These are phyloP conservation scores for Penaeus chinensis DNA, from an alignment of 1,140 invertebrate species.

Conservation along the genomic window DNA sequence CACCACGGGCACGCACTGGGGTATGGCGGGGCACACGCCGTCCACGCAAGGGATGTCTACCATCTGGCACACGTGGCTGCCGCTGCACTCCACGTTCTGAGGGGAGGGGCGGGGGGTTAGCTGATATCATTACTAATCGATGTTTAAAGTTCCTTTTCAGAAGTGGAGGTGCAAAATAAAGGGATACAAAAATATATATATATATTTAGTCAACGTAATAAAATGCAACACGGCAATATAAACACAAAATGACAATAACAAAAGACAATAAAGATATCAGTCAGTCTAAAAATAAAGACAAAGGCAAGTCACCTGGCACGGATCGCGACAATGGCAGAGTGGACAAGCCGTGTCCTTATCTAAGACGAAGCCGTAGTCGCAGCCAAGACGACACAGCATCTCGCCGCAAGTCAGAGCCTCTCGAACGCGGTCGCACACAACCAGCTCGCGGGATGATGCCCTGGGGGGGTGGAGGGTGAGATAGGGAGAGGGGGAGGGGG, in stretches of 20 bases:
- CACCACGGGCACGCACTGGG: slow-evolving; percentile 75
- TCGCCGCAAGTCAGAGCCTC: slow-evolving; percentile 78
- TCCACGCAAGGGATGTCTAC: slow-evolving; percentile 84
- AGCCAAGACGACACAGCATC: slow-evolving; percentile 87
- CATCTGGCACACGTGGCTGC: slow-evolving; percentile 78
- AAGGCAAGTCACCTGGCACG: slow-evolving; percentile 74
- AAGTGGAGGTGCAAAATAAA: too few species aligned
- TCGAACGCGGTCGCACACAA: slow-evolving; percentile 57
- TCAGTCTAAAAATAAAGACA: not conserved
- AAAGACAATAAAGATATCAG: too few species aligned
- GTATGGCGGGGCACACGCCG: slow-evolving; percentile 83
- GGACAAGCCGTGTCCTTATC: slow-evolving; percentile 78
- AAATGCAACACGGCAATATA: too few species aligned
- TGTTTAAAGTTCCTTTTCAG: too few species aligned
- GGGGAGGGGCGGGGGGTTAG: too few species aligned
- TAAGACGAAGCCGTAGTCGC: slow-evolving; percentile 83
- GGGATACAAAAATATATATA: too few species aligned
- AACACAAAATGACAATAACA: too few species aligned
- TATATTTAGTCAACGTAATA: too few species aligned
- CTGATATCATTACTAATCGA: too few species aligned
- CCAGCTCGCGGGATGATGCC: slow-evolving; percentile 53
- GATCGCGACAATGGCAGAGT: slow-evolving; percentile 83
- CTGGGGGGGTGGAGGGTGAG: slow-evolving; percentile 21
- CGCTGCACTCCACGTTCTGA: slow-evolving; percentile 73
- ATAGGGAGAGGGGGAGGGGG: not conserved